These are phyloP conservation scores for Acromyrmex echinatior DNA, from an alignment of 1,140 invertebrate species.

Conservation along the genomic window DNA sequence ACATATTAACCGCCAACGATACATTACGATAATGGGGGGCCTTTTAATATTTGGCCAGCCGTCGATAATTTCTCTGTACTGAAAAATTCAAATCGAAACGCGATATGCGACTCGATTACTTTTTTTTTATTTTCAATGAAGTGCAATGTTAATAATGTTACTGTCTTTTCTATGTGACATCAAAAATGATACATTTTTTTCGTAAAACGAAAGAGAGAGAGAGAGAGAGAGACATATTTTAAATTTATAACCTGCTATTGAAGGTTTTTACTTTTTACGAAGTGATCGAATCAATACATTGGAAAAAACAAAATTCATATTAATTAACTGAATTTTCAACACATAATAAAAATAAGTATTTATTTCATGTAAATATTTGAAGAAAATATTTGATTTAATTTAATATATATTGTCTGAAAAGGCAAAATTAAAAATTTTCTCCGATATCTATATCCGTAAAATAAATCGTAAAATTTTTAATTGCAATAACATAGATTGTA, in stretches of 20 bases:
- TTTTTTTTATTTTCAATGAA: conserved; percentile 41
- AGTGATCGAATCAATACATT: background rate
- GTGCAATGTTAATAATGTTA: conserved; percentile 28
- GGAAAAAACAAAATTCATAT: background rate
- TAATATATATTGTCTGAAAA: background rate
- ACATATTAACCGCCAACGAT: conserved; percentile 68
- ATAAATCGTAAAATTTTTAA: background rate
- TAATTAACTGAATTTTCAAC: background rate
- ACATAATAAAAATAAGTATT: background rate
- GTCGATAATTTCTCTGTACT: conserved; percentile 44
- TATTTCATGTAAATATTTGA: background rate
- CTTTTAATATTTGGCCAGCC: conserved; percentile 70
- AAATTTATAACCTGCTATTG: background rate
- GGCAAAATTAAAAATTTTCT: background rate
- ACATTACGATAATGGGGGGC: conserved; percentile 66
- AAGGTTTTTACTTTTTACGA: background rate
- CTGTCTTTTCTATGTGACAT: background rate
- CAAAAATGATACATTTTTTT: background rate
- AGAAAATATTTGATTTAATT: conserved; percentile 15
- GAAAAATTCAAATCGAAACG: conserved; percentile 70
- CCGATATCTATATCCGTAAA: background rate
- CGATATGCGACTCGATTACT: conserved; percentile 3
- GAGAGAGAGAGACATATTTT: background rate
- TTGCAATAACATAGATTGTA: background rate
- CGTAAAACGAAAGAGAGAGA: background rate